Evolutionary conservation across 2,888 invertebrate species (phyloP).

Genomic region (Pachydiplax longipennis): DNA sequence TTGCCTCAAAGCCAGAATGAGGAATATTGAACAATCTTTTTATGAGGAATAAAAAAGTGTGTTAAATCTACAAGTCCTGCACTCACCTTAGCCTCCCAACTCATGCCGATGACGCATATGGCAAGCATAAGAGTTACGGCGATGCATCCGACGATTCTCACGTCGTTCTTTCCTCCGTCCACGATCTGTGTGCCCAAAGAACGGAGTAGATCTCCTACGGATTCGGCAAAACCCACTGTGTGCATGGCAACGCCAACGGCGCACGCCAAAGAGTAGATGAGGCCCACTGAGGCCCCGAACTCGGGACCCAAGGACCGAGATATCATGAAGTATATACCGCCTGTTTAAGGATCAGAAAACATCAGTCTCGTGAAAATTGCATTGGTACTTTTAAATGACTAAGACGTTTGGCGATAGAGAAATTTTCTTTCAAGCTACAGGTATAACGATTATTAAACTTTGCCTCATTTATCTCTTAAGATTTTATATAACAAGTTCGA

Average conservation of each 20-base stretch:
- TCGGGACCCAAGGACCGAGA: constrained; percentile 95
- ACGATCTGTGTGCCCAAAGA: constrained; percentile 67
- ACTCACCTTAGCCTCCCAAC: constrained; percentile 92
- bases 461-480: no score
- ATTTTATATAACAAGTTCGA: no score
- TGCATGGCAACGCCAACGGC: constrained; percentile 98
- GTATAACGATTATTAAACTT: no score
- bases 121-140: constrained; percentile 82
- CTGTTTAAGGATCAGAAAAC: constrained; percentile 61
- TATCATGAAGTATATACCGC: constrained; percentile 99
- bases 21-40: no score
- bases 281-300: constrained; percentile 94
- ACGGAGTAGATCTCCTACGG: constrained; percentile 74
- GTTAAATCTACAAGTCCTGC: no score
- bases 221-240: constrained; percentile 96
- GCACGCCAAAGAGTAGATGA: constrained; percentile 95
- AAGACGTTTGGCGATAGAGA: neutral
- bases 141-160: constrained; percentile 79
- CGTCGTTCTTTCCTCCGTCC: constrained; percentile 70
- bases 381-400: no score
- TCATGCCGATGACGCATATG: constrained; percentile 94
- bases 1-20: no score
- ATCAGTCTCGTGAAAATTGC: no score
- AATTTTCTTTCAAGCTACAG: no score
- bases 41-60: no score